Evolutionary conservation across 1,140 invertebrate species (phyloP).

Genomic region (Drosophila guanche): DNA sequence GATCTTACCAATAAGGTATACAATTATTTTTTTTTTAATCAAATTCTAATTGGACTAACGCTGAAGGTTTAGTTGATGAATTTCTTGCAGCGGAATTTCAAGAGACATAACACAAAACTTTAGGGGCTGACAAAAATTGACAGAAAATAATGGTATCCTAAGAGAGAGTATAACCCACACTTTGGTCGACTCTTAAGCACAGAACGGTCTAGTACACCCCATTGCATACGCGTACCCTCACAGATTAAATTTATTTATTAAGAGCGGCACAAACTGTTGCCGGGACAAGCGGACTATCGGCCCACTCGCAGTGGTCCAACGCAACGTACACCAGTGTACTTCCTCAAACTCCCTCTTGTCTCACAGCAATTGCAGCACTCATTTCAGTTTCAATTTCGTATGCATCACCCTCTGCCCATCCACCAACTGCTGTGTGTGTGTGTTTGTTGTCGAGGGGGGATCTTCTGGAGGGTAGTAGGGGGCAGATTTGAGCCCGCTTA

Average conservation of each 20-base stretch:
- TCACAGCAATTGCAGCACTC: slow-evolving; percentile 50
- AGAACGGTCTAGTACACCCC: background rate
- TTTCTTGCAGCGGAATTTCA: too few species aligned
- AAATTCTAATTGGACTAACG: too few species aligned
- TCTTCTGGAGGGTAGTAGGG: slow-evolving; percentile 13
- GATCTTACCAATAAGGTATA: too few species aligned
- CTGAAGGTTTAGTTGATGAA: too few species aligned
- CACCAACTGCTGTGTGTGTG: background rate
- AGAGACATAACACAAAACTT: too few species aligned
- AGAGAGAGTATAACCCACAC: too few species aligned
- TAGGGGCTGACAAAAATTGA: too few species aligned
- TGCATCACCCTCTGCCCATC: too few species aligned
- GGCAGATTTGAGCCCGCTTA: slow-evolving; percentile 65
- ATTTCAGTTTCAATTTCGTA: slow-evolving; percentile 56
- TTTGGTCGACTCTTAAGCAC: too few species aligned
- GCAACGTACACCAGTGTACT: too few species aligned
- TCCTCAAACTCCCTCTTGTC: slow-evolving; percentile 3
- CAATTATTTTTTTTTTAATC: too few species aligned
- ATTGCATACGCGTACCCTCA: background rate
- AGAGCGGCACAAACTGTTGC: slow-evolving; percentile 2
- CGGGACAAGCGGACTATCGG: slow-evolving; percentile 2
- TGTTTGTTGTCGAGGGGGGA: background rate
- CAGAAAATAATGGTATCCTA: too few species aligned
- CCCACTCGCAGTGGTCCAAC: slow-evolving; percentile 2
- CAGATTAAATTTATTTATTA: slow-evolving; percentile 11